phyloP scores from a whole-genome alignment of 2,888 invertebrate species.

The Tenthredo livida region DNA sequence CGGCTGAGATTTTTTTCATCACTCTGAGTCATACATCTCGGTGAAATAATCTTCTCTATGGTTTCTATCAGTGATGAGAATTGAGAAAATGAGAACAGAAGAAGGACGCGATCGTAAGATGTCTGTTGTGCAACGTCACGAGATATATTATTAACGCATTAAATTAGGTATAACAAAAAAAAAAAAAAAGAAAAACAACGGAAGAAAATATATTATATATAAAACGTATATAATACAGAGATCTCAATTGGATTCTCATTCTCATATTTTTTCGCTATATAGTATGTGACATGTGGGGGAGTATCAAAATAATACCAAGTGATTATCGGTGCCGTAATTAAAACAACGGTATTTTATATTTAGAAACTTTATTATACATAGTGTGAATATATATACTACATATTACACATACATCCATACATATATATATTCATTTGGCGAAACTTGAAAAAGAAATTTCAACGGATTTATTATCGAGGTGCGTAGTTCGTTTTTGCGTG shows the following conservation, averaged over 20 bases:
- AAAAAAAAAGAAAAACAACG: too few species aligned
- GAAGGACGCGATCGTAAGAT: background rate
- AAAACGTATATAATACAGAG: background rate
- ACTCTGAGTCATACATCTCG: background rate
- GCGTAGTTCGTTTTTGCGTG: background rate
- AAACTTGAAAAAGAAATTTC: background rate
- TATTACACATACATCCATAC: too few species aligned
- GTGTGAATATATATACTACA: background rate
- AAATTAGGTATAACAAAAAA: background rate
- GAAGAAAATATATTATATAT: too few species aligned
- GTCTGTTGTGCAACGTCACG: constrained; percentile 17
- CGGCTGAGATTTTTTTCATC: background rate
- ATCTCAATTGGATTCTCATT: too few species aligned
- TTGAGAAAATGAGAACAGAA: too few species aligned
- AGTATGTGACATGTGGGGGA: background rate
- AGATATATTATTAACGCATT: background rate
- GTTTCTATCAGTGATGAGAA: background rate
- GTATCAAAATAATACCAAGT: background rate
- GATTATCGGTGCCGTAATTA: background rate
- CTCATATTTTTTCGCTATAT: background rate
- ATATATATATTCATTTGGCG: background rate
- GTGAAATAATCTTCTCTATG: background rate
- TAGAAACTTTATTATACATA: background rate
- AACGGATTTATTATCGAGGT: constrained; percentile 35
- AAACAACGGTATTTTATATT: background rate